These are phyloP conservation scores for Cyclura pinguis DNA, from an alignment of 2,797 vertebrate species.

Conservation along the genomic window DNA sequence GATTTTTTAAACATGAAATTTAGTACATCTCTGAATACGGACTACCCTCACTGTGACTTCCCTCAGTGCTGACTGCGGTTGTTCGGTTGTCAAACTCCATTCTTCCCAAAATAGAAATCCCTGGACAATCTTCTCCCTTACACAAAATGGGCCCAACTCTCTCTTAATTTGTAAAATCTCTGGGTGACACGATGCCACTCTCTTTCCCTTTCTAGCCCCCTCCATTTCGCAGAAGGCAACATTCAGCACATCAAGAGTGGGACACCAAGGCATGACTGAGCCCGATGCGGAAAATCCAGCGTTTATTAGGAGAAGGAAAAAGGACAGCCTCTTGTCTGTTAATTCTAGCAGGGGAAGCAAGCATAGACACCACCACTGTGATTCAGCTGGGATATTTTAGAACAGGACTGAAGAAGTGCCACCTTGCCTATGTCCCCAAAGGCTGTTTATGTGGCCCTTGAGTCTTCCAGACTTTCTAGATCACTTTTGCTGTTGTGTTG, in stretches of 20 bases:
- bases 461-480: too few species aligned
- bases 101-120: not conserved
- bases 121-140: not conserved
- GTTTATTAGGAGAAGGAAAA: not conserved
- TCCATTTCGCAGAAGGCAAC: not conserved
- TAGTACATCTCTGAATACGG: not conserved
- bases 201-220: too few species aligned
- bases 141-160: not conserved
- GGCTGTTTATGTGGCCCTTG: too few species aligned
- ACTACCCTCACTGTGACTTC: not conserved
- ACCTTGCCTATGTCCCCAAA: too few species aligned
- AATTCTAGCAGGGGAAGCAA: too few species aligned
- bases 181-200: not conserved
- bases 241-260: not conserved
- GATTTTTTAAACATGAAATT: slow-evolving; percentile 2
- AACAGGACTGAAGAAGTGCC: not conserved
- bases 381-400: not conserved
- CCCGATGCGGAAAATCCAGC: too few species aligned
- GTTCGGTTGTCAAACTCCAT: not conserved
- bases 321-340: too few species aligned
- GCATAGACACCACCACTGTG: not conserved
- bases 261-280: too few species aligned
- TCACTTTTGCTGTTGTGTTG: too few species aligned
- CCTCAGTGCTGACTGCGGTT: not conserved
- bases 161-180: not conserved